A percentile compares a stretch with the other conserved stretches of the same genome.
Conservation (phyloP, 2,113 vertebrate genomes). For the Uria aalge region DNA sequence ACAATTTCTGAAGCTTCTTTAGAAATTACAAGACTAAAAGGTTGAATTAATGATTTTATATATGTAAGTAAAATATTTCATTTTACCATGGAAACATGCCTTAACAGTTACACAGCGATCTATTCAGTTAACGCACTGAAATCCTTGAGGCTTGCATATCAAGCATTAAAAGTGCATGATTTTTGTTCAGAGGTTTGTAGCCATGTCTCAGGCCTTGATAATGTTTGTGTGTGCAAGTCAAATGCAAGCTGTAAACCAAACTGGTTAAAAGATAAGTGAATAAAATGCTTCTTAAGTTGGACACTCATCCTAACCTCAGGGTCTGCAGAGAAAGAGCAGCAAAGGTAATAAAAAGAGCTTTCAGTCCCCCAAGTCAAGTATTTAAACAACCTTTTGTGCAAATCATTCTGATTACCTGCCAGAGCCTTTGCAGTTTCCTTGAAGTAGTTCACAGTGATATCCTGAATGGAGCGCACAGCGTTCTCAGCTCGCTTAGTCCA, state of each 20-base stretch:
- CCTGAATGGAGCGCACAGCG: constrained; percentile 89
- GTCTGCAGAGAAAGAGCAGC: background rate
- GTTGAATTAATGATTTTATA: background rate
- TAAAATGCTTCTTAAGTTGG: background rate
- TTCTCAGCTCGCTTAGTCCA: constrained; percentile 84
- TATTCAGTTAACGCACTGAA: background rate
- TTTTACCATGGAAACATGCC: background rate
- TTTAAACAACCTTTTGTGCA: background rate
- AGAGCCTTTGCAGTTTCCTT: constrained; percentile 87
- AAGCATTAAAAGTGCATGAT: background rate
- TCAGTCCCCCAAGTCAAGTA: background rate
- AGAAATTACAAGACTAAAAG: background rate
- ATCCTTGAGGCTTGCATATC: background rate
- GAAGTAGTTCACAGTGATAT: constrained; percentile 94
- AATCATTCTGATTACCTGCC: constrained; percentile 74
- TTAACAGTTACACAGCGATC: background rate
- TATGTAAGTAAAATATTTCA: background rate
- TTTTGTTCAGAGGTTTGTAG: background rate
- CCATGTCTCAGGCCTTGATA: background rate
- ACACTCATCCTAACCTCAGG: background rate
- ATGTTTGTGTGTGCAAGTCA: background rate
- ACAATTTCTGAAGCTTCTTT: background rate
- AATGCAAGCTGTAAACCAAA: background rate
- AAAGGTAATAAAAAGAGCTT: background rate
- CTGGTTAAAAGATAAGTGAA: background rate